Evolutionary conservation across 2,797 vertebrate species (phyloP).

Genomic region (Sebastes reedi): DNA sequence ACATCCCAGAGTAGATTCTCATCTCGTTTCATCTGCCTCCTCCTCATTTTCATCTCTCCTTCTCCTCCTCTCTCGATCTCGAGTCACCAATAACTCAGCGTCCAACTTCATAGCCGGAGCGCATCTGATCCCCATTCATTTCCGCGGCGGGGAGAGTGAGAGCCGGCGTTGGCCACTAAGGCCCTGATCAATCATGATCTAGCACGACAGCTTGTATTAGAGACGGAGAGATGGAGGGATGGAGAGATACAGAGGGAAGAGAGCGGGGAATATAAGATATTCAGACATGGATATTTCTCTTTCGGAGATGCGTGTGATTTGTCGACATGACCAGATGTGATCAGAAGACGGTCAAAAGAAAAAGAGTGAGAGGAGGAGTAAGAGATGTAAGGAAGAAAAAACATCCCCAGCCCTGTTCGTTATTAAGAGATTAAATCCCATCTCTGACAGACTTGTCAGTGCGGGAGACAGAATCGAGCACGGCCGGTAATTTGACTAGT

Average conservation of each 20-base stretch:
- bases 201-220: constrained; percentile 76
- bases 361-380: constrained; percentile 34
- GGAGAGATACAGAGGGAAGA: constrained; percentile 44
- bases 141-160: constrained; percentile 66
- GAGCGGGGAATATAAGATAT: constrained; percentile 64
- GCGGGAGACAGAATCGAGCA: constrained; percentile 80
- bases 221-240: constrained; percentile 62
- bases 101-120: constrained; percentile 63
- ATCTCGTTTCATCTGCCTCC: constrained; percentile 41
- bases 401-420: constrained; percentile 68
- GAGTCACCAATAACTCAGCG: constrained; percentile 68
- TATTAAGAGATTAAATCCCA: constrained; percentile 87
- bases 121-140: constrained; percentile 74
- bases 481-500: constrained; percentile 86
- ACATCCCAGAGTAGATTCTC: constrained; percentile 22
- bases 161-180: constrained; percentile 72
- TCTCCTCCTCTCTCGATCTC: constrained; percentile 23
- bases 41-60: constrained; percentile 47
- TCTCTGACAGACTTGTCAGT: constrained; percentile 85
- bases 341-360: constrained; percentile 64
- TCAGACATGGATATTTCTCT: constrained; percentile 73
- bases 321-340: constrained; percentile 82
- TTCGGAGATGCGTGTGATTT: constrained; percentile 79
- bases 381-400: constrained; percentile 18
- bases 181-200: constrained; percentile 80